These are phyloP conservation scores for Carassius auratus DNA, from an alignment of 2,113 vertebrate genomes.

Conservation along the genomic window DNA sequence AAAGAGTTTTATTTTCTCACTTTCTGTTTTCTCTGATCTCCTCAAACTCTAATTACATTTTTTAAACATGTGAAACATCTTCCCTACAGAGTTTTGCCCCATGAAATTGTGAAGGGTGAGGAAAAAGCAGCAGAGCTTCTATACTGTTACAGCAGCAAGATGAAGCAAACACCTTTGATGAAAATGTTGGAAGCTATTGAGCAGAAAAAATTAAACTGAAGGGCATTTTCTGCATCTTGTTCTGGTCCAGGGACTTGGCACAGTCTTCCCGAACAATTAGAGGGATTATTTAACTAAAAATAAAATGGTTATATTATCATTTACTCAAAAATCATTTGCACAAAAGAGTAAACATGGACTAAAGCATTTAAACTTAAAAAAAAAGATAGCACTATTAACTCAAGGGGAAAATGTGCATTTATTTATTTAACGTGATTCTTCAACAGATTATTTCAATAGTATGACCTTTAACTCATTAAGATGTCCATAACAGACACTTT, in stretches of 20 bases:
- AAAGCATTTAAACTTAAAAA: not conserved
- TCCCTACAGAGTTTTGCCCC: constrained; percentile 58
- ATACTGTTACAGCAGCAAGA: constrained; percentile 30
- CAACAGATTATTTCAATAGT: too few species aligned
- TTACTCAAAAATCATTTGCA: not conserved
- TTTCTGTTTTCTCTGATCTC: constrained; percentile 47
- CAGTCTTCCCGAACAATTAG: too few species aligned
- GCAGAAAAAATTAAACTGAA: constrained; percentile 8
- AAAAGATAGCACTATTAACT: not conserved
- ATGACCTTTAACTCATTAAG: too few species aligned
- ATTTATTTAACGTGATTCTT: too few species aligned
- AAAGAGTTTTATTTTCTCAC: constrained; percentile 29
- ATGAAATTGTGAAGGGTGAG: constrained; percentile 16
- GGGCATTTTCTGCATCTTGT: not conserved
- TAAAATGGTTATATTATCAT: not conserved
- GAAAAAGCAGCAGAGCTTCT: constrained; percentile 49
- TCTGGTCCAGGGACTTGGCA: not conserved
- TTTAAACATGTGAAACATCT: constrained; percentile 54
- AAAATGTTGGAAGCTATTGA: constrained; percentile 21
- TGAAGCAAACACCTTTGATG: constrained; percentile 56
- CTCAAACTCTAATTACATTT: constrained; percentile 62
- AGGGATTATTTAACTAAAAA: not conserved
- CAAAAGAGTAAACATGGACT: not conserved
- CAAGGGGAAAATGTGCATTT: too few species aligned
- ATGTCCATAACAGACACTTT: too few species aligned